Base-by-base conservation (phyloP, 2,888 invertebrate genomes). In the Chirona hameri region DNA sequence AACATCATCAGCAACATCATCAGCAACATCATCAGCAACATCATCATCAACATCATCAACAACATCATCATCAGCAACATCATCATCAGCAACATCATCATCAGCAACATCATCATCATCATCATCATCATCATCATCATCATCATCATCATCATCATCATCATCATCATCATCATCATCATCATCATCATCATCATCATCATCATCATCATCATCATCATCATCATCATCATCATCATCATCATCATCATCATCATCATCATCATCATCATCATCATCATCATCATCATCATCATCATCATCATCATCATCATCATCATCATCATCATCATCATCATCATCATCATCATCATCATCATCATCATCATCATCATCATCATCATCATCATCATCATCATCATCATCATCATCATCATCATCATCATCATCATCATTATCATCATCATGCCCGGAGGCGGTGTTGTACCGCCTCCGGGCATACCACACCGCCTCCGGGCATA, bases 121-220 rank as follows among this genome's bases (percentile, higher is more conserved):
- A 65, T 65, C 65, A 65, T 65, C 65, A 65, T 65, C 65, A 65
- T 65, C 65, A 65, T 65, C 65, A 65, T 65, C 65, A 65, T 65
- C 65, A 65, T 65, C 65, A 65, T 65, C 65, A 65, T 65, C 65
- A 65, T 65, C 65, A 65, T 65, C 65, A 65, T 65, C 65, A 65
- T 65, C 65, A 65, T 65, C 65, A 65, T 65, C 65, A 65, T n/a
- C 65, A 65, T 65, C 65, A 65, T 65, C 65, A 65, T 65, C 65
- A 65, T 65, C 65, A 65, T 65, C 65, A 65, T 65, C 65, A 65
- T 65, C 65, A 65, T 65, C 65, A 65, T 65, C n/a, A 65, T 65
- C 65, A 65, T 65, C 65, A 65, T 65, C 65, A 65, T 65, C 65
- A 65, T 65, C 65, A 65, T n/a, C 65, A 65, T 65, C 65, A 65